phyloP scores from a whole-genome alignment of 1,140 invertebrate species.

The Drosophila setifemur region DNA sequence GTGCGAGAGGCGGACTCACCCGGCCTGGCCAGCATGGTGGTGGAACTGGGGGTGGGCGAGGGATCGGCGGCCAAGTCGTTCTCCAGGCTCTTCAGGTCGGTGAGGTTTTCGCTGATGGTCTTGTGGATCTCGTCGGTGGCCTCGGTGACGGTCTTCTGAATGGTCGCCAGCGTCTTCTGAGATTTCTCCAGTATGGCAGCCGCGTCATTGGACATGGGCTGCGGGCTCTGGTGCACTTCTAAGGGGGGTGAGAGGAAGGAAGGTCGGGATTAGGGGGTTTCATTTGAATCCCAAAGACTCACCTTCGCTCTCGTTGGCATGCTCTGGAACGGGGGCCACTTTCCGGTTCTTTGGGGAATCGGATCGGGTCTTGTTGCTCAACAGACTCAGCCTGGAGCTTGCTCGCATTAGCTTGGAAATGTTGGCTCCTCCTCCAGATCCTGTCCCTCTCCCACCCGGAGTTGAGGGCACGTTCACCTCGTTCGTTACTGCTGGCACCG shows the following conservation, averaged over 20 bases:
- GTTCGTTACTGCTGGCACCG: conserved; percentile 54
- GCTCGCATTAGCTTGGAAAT: conserved; percentile 63
- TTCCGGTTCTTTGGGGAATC: conserved; percentile 63
- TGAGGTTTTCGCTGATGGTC: conserved; percentile 76
- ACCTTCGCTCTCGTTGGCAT: conserved; percentile 45
- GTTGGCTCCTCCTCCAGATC: conserved; percentile 34
- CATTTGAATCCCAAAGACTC: not conserved
- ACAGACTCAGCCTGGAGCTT: conserved; percentile 58
- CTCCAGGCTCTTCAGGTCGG: conserved; percentile 72
- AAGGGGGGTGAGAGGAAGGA: conserved; percentile 8
- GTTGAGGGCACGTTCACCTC: conserved; percentile 41
- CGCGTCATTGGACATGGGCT: conserved; percentile 26
- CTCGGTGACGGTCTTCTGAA: conserved; percentile 68
- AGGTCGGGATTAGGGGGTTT: not conserved
- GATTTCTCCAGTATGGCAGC: conserved; percentile 76
- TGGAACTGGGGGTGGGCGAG: conserved; percentile 59
- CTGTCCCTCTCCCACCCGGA: conserved; percentile 27
- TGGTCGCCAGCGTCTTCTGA: conserved; percentile 66
- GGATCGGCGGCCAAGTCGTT: conserved; percentile 49
- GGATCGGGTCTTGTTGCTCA: conserved; percentile 57
- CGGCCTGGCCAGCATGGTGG: conserved; percentile 50
- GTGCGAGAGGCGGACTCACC: conserved; percentile 50
- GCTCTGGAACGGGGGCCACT: conserved; percentile 50
- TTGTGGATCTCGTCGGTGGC: conserved; percentile 76
- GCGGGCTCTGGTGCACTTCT: not conserved